phyloP scores from a whole-genome alignment of 2,113 vertebrate genomes.

The Oryctolagus cuniculus region mOryCun1.1 NC_091440.1:90167501-90168000 shows the following conservation, averaged over 20 bases:
- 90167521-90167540: not conserved
- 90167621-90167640: slow-evolving; percentile 91
- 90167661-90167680: slow-evolving; percentile 93
- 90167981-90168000: not conserved
- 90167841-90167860: not conserved
- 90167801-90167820: slow-evolving; percentile 46
- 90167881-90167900: fast-evolving
- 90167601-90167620: fast-evolving
- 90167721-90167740: slow-evolving; percentile 89
- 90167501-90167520: no score
- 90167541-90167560: fast-evolving
- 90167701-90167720: slow-evolving; percentile 86
- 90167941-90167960: not conserved
- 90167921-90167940: not conserved
- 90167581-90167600: no score
- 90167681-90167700: slow-evolving; percentile 89
- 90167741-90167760: slow-evolving; percentile 60
- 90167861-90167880: fast-evolving
- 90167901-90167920: not conserved
- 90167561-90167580: no score
- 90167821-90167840: not conserved
- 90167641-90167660: slow-evolving; percentile 92
- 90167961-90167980: not conserved
- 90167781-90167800: slow-evolving; percentile 26
- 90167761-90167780: slow-evolving; percentile 3